Base-by-base conservation (phyloP, 2,888 invertebrate species). In the Archips crataeganus region DNA sequence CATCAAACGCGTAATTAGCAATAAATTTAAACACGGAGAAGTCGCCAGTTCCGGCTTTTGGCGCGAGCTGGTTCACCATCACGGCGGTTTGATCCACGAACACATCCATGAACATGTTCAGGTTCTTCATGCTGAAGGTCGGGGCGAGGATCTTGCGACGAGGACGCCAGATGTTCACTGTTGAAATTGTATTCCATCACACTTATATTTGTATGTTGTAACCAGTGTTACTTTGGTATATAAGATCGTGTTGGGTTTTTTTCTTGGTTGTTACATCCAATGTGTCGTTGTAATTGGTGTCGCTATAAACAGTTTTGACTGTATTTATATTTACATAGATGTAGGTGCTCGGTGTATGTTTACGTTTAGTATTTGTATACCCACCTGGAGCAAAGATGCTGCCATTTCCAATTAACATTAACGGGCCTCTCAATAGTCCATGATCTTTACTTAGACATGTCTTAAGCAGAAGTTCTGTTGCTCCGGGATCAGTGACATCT, bases 161-260 rank as follows among this genome's bases (percentile, higher is more conserved):
- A 3, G 84, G 83, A 13, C 87, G 84, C 89, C 90, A 89, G 13
- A 85, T 84, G 13, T 81, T 74, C 6, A 85, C 89, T 89, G 76
- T 42, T 75, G 75, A 10, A 23, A 51, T 45, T 54, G n/a, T 39
- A 13, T 13, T 32, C 1, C 23, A 23, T 23, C 23, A 23, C 23
- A 23, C 23, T 23, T 23, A 1, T 23, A 23, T 23, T 23, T 23
- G 23, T 23, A 23, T 23, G 23, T n/a, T n/a, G n/a, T n/a, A n/a
- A n/a, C n/a, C n/a, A n/a, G n/a, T n/a, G n/a, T n/a, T n/a, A n/a
- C n/a, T n/a, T n/a, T n/a, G n/a, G n/a, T n/a, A n/a, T n/a, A n/a
- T n/a, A n/a, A n/a, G n/a, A n/a, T n/a, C n/a, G n/a, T n/a, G n/a
- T n/a, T n/a, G n/a, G n/a, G n/a, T n/a, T n/a, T n/a, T n/a, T n/a